Evolutionary conservation across 2,888 invertebrate genomes (phyloP).

Genomic region (Papilio demoleus): DNA sequence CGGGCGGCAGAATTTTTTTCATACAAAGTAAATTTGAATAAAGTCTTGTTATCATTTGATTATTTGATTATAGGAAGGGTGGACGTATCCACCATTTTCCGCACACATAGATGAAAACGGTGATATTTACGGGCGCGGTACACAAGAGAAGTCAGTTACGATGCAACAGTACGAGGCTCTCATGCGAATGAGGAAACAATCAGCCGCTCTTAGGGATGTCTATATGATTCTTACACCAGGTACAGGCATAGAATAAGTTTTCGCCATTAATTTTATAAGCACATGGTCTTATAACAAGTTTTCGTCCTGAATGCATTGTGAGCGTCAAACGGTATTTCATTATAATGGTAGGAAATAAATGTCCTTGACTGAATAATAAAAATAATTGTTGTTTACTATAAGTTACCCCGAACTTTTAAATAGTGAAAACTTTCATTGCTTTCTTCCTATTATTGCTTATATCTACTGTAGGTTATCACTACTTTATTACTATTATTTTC

Average conservation of each 20-base stretch:
- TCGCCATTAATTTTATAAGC: no score
- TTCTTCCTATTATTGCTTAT: background rate
- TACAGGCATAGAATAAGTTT: slow-evolving; percentile 49
- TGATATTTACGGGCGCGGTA: slow-evolving; percentile 91
- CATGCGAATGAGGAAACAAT: slow-evolving; percentile 76
- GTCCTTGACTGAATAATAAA: background rate
- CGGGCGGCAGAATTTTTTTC: no score
- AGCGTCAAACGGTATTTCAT: background rate
- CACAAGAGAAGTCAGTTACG: slow-evolving; percentile 90
- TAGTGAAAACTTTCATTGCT: background rate
- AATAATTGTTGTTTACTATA: background rate
- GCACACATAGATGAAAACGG: slow-evolving; percentile 91
- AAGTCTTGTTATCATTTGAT: background rate
- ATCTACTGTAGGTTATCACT: background rate
- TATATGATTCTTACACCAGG: slow-evolving; percentile 87
- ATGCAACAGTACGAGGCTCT: slow-evolving; percentile 87
- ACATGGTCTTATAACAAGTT: background rate
- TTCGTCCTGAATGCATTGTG: background rate
- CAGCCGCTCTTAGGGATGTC: slow-evolving; percentile 80
- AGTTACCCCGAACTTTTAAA: background rate
- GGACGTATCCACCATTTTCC: slow-evolving; percentile 92
- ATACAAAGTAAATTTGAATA: background rate
- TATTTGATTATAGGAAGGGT: slow-evolving; percentile 66
- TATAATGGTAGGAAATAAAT: background rate
- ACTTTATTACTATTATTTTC: background rate